These are phyloP conservation scores for Microcebus jonahi DNA, from an alignment of 2,113 vertebrate species.

Conservation along the genomic window DNA sequence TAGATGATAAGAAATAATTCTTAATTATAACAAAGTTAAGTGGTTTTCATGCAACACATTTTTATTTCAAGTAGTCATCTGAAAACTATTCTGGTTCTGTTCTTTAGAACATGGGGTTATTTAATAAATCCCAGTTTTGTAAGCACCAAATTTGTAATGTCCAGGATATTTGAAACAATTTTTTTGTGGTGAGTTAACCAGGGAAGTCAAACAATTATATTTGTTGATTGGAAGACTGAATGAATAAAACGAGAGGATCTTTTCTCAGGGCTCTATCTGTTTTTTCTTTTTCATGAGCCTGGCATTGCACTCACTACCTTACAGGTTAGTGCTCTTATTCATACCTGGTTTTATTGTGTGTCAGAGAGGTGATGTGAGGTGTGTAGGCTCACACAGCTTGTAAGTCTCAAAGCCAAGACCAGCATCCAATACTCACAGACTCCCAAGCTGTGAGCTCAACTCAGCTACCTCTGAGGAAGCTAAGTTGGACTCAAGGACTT, in stretches of 20 bases:
- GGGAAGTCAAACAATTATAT: not conserved
- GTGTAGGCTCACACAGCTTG: accelerated
- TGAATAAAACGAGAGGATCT: not conserved
- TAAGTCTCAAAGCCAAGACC: not conserved
- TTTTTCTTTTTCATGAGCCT: not conserved
- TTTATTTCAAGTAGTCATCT: not conserved
- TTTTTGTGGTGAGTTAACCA: not conserved
- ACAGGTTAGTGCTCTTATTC: not conserved
- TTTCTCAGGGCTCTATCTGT: not conserved
- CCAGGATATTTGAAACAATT: not conserved
- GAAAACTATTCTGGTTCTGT: not conserved
- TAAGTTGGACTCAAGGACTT: accelerated
- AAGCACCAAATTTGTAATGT: not conserved
- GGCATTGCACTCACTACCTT: not conserved
- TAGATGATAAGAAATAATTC: slow-evolving; percentile 9
- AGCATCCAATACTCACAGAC: not conserved
- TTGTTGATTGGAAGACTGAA: not conserved
- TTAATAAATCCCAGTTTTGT: not conserved
- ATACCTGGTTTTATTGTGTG: not conserved
- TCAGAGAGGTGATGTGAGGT: accelerated
- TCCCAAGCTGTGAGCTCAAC: not conserved
- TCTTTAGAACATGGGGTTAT: not conserved
- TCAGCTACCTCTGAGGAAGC: not conserved
- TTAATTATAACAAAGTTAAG: not conserved
- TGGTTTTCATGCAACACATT: not conserved